phyloP scores from a whole-genome alignment of 2,113 vertebrate species.

The Brienomyrus longianalis region DNA sequence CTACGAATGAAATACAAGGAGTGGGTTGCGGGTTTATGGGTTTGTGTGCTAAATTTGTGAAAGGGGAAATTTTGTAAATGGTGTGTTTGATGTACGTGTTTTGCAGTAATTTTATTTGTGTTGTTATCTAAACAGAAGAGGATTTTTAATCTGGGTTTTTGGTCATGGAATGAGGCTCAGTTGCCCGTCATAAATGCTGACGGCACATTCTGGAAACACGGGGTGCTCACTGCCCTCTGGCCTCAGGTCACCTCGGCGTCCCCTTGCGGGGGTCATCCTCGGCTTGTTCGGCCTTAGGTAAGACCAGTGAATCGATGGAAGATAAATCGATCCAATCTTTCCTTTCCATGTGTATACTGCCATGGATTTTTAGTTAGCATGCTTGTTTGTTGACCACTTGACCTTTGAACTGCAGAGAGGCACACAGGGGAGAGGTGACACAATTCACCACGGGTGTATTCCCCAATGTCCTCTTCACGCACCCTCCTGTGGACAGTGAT shows the following conservation, averaged over 20 bases:
- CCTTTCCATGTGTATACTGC: background rate
- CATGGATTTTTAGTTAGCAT: constrained; percentile 8
- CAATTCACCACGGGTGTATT: background rate
- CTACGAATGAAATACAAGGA: background rate
- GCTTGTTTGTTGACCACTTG: background rate
- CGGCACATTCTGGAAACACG: background rate
- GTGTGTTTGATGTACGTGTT: background rate
- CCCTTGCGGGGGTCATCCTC: background rate
- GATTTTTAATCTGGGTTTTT: background rate
- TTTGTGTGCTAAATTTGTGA: background rate
- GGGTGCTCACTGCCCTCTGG: background rate
- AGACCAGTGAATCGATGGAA: background rate
- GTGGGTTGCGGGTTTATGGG: background rate
- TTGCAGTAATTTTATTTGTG: background rate
- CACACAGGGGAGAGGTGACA: background rate
- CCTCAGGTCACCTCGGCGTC: background rate
- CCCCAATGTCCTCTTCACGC: background rate
- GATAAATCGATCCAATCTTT: constrained; percentile 9
- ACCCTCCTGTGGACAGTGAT: background rate
- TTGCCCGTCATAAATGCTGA: background rate
- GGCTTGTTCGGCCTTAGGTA: background rate
- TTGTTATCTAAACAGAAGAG: background rate
- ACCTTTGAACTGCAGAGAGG: background rate
- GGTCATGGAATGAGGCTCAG: background rate
- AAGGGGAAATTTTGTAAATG: background rate